phyloP scores from a whole-genome alignment of 2,797 vertebrate species.

The Peromyscus aztecus region DNA sequence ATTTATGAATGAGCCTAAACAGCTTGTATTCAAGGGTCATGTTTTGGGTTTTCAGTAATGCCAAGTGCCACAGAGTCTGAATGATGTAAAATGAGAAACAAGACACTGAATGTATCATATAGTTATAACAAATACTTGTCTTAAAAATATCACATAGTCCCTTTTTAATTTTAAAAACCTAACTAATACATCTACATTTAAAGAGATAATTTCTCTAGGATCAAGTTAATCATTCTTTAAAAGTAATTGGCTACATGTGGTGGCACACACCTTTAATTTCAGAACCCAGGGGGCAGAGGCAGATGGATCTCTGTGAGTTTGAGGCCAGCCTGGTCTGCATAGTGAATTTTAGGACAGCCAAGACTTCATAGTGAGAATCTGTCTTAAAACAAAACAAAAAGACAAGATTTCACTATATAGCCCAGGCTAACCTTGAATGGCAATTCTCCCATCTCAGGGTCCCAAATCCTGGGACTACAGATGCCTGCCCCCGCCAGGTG shows the following conservation, averaged over 20 bases:
- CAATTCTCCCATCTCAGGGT: neutral
- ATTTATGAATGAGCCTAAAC: neutral
- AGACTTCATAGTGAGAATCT: neutral
- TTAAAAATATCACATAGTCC: neutral
- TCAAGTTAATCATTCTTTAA: neutral
- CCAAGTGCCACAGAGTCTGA: no score
- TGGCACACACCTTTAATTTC: neutral
- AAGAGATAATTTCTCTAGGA: constrained; percentile 12
- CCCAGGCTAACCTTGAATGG: neutral
- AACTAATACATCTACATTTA: neutral
- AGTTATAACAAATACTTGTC: neutral
- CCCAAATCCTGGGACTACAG: neutral
- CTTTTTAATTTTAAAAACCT: neutral
- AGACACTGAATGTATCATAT: neutral
- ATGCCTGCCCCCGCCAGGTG: neutral
- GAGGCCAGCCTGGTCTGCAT: neutral
- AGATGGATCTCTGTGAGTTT: neutral
- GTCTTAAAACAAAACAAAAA: neutral
- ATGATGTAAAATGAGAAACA: neutral
- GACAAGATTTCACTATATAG: neutral
- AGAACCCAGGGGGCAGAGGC: neutral
- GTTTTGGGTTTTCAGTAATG: neutral
- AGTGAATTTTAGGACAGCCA: neutral
- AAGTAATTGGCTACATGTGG: neutral
- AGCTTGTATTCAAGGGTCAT: neutral